Percentiles rank a stretch among this genome's conserved stretches.
phyloP scores from a whole-genome alignment of 2,888 invertebrate genomes.

The Brachylomia viminalis region DNA sequence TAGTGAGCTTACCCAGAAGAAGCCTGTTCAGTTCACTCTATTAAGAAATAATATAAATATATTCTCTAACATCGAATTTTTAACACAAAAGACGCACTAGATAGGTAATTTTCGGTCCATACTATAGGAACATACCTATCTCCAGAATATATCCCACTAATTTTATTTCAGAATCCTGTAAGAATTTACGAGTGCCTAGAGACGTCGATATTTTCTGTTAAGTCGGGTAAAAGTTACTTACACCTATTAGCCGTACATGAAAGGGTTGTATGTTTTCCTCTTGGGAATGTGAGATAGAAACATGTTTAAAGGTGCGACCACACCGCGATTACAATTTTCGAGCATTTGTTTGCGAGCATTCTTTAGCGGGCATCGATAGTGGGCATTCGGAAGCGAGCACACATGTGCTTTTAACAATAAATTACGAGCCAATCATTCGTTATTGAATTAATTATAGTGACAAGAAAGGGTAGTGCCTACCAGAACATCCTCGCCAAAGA shows the following conservation, averaged over 20 bases:
- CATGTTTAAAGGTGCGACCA: constrained; percentile 34
- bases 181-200: constrained; percentile 60
- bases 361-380: neutral
- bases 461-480: neutral
- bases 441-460: neutral
- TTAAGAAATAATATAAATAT: no score
- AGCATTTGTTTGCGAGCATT: neutral
- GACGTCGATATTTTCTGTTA: constrained; percentile 63
- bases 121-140: neutral
- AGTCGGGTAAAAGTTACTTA: constrained; percentile 58
- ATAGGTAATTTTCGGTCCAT: neutral
- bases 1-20: no score
- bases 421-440: neutral
- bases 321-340: neutral
- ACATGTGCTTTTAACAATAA: neutral
- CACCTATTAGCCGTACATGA: constrained; percentile 59
- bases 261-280: constrained; percentile 56
- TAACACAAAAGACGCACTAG: neutral
- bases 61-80: neutral
- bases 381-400: neutral
- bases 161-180: constrained; percentile 58
- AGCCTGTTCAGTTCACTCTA: no score
- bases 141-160: constrained; percentile 41
- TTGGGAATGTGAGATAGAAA: constrained; percentile 43
- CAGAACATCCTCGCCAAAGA: neutral